Evolutionary conservation across 2,113 vertebrate genomes (phyloP), one percentile per base, ranked within the genome.

Genomic region (Cochlearius cochlearius): DNA sequence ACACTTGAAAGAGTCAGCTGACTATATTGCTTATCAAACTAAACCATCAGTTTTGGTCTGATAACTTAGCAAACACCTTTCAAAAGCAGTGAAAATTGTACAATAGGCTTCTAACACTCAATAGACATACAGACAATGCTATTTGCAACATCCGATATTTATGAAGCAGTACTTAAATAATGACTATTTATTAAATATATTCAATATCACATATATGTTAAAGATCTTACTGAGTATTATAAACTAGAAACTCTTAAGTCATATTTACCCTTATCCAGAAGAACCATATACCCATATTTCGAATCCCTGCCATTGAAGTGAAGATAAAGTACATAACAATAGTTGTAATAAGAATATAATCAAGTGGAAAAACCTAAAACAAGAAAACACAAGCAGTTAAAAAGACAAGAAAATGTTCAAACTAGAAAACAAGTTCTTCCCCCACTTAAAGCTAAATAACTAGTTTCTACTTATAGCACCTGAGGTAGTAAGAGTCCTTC

Each of bases 261-360:
- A 78, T 95, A 97, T 86, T 98, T 98, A 99, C 99, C 98, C 99
- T 98, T 96, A 99, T 99, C 99, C 99, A 99, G 98, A 99, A 99
- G 98, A 99, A 99, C 99, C 99, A 99, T 98, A 99, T 99, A 71
- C 99, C 99, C 98, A 99, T 99, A 95, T 99, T 99, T 96, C 99
- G 98, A 96, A 99, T 99, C 49, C 99, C 99, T 27, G 99, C 99
- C 99, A 99, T 99, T 66, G 99, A 99, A 52, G 99, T 99, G 97
- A 99, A 98, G 67, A 99, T 99, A 89, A 99, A 99, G 95, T 99
- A 99, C 99, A 99, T 98, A 59, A 99, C 99, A 97, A 99, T 99
- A 95, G 99, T 97, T 52, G 99, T 99, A 98, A 99, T 99, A 94
- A 99, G 98, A 96, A 99, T 98, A 94, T 99, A 99, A 98, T 99